Base-by-base conservation (phyloP, 2,113 vertebrate species). In the Chaetops frenatus region DNA sequence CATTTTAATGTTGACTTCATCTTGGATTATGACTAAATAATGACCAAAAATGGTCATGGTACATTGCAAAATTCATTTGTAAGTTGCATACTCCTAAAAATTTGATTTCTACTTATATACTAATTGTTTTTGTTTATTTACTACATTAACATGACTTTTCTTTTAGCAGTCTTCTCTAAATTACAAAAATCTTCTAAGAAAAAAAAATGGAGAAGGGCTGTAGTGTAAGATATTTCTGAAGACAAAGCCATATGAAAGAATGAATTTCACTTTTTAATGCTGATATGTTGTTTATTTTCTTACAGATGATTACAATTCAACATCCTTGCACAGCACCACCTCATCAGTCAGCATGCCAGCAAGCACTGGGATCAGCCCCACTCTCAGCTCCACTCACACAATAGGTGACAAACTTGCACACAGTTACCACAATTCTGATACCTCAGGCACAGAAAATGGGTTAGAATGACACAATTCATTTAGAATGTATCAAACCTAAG, bases 321-420 rank as follows among this genome's bases (percentile, higher is more conserved):
- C 87, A 92, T 15, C 57, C 94, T 78, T 11, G 83, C 79, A 58
- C 91, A 22, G 15, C 95, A 86, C 35, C 67, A 96, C 12, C 80
- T 92, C 92, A 92, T 50, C 96, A 94, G 42, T 24, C 94, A 77
- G 15, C 96, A 78, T 1, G 74, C 35, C 95, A 95, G 3, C 97
- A 97, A 81, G 20, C 96, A 97, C 83, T 95, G 94, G 67, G 88
- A 96, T 42, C 82, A 78, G 3, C 79, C 81, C 67, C 86, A 76
- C 29, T 92, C 53, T 29, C 85, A 77, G 1, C 85, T 73, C 58
- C 90, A 81, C 18, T 92, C 50, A 57, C 86, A 76, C 40, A 47
- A 96, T 73, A 97, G 98, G 98, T 98, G 97, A 98, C 97, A 97
- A 93, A 96, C 96, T 92, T 72, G 94, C 97, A 97, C 94, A 38